Conservation (phyloP, 2,113 vertebrate genomes). For the Aix galericulata region DNA sequence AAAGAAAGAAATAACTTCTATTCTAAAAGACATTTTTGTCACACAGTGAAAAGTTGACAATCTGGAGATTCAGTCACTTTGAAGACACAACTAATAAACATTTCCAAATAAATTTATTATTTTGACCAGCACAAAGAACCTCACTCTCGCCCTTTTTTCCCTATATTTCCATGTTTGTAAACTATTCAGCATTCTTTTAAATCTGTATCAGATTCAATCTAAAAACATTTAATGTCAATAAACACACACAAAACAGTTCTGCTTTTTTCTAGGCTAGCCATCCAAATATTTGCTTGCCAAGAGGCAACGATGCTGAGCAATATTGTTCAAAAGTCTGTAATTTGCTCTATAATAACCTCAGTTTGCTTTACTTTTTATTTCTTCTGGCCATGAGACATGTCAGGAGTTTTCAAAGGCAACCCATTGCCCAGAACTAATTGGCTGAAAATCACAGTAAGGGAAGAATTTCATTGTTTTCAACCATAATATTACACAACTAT, state of each 20-base stretch:
- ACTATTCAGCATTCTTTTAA: not conserved
- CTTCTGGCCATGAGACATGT: not conserved
- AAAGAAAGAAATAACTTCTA: not conserved
- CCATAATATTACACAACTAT: not conserved
- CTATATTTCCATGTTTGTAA: not conserved
- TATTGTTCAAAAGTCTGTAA: slow-evolving; percentile 26
- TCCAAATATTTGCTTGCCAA: slow-evolving; percentile 36
- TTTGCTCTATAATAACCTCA: slow-evolving; percentile 14
- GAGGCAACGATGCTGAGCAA: slow-evolving; percentile 3
- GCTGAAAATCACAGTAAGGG: not conserved
- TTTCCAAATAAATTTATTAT: not conserved
- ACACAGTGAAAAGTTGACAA: not conserved
- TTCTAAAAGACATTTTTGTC: not conserved
- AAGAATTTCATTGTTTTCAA: slow-evolving; percentile 31
- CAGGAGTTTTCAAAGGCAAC: slow-evolving; percentile 7
- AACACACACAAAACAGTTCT: not conserved
- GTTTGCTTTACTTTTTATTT: slow-evolving; percentile 11
- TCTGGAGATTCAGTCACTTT: not conserved
- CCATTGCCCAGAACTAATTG: slow-evolving; percentile 40
- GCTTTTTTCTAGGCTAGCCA: not conserved
- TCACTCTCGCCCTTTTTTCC: not conserved
- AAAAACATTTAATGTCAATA: not conserved
- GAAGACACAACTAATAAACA: not conserved
- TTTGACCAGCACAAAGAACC: not conserved
- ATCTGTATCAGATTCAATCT: not conserved